These are phyloP conservation scores for Phocoena sinus DNA, from an alignment of 2,113 vertebrate genomes.

Conservation along the genomic window DNA sequence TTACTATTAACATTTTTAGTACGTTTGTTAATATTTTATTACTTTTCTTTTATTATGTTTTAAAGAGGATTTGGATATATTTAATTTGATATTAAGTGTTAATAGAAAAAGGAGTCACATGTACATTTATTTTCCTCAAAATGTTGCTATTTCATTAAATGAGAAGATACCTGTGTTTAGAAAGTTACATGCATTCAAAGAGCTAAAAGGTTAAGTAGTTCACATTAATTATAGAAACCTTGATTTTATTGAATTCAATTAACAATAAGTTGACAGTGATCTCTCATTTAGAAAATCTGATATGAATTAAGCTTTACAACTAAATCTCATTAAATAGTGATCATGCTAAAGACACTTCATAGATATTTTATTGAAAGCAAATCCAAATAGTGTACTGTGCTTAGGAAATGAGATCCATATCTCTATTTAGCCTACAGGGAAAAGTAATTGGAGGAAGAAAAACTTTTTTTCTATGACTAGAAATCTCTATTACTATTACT, in stretches of 20 bases:
- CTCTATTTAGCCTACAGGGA: neutral
- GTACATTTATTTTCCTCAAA: constrained; percentile 39
- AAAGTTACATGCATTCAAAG: constrained; percentile 49
- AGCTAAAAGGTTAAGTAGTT: constrained; percentile 65
- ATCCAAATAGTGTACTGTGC: constrained; percentile 27
- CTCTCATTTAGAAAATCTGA: constrained; percentile 65
- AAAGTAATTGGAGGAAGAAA: constrained; percentile 4
- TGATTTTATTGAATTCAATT: constrained; percentile 65
- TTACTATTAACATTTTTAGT: neutral
- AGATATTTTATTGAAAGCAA: constrained; percentile 61
- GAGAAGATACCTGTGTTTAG: constrained; percentile 59
- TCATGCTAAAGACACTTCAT: constrained; percentile 23
- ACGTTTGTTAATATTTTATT: neutral
- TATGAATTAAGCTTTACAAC: constrained; percentile 64
- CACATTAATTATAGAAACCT: constrained; percentile 49
- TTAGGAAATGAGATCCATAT: constrained; percentile 17
- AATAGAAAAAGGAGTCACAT: constrained; percentile 17
- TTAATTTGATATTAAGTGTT: constrained; percentile 29
- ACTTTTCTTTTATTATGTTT: constrained; percentile 18
- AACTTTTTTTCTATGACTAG: neutral
- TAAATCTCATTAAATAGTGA: constrained; percentile 54
- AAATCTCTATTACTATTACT: neutral
- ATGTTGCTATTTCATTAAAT: constrained; percentile 51
- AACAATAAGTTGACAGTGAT: constrained; percentile 64
- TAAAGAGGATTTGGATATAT: neutral